phyloP scores from a whole-genome alignment of 2,797 vertebrate genomes.

The Cryptoprocta ferox region DNA sequence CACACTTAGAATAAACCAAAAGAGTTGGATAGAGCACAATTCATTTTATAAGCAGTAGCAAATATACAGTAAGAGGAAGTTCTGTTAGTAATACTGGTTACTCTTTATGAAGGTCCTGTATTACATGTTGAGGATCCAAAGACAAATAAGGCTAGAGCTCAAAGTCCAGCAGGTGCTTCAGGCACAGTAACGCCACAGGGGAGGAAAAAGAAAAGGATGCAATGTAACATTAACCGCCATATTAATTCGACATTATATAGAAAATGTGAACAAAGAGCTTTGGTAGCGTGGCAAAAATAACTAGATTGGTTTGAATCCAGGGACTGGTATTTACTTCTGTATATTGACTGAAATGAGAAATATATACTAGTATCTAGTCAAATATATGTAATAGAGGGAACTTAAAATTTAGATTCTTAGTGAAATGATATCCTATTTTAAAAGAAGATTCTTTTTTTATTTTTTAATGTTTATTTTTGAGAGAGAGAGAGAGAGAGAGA shows the following conservation, averaged over 20 bases:
- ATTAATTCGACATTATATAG: background rate
- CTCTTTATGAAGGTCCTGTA: background rate
- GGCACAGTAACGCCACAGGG: background rate
- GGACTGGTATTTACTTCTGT: background rate
- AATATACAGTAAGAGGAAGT: background rate
- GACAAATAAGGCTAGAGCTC: background rate
- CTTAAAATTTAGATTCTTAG: slow-evolving; percentile 27
- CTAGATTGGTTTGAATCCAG: background rate
- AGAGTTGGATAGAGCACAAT: background rate
- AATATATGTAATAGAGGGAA: background rate
- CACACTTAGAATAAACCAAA: background rate
- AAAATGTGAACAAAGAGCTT: slow-evolving; percentile 42
- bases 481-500: no score
- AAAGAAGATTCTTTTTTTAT: background rate
- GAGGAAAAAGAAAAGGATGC: background rate
- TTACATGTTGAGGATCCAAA: background rate
- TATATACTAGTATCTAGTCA: background rate
- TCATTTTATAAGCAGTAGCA: slow-evolving; percentile 1
- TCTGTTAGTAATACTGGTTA: background rate
- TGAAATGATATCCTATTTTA: background rate
- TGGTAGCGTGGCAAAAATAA: background rate
- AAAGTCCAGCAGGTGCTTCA: background rate
- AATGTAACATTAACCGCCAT: background rate
- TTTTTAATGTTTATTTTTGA: no score
- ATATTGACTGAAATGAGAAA: slow-evolving; percentile 29